A percentile compares a stretch with the other conserved stretches of the same genome.
Evolutionary conservation across 2,888 invertebrate genomes (phyloP).

Genomic region (Andrena dorsata): DNA sequence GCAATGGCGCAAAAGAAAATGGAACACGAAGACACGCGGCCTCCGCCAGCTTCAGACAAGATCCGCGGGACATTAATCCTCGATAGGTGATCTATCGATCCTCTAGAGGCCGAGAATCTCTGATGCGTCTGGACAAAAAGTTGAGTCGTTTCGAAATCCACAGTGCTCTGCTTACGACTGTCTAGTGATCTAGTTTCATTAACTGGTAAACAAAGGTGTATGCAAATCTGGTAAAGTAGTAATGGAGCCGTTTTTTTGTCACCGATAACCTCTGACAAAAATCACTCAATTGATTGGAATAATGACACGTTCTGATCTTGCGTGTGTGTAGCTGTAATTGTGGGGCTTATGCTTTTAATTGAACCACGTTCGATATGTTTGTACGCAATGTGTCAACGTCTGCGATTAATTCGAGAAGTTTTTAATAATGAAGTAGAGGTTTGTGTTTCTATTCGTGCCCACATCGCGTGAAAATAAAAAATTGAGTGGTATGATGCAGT

Average conservation of each 20-base stretch:
- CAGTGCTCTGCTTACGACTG: no score
- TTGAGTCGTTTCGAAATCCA: background rate
- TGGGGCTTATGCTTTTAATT: background rate
- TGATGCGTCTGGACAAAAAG: slow-evolving; percentile 1
- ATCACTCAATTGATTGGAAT: background rate
- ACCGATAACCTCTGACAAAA: background rate
- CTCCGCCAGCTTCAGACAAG: background rate
- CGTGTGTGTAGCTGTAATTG: background rate
- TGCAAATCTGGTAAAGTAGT: background rate
- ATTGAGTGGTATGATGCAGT: background rate
- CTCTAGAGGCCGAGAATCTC: background rate
- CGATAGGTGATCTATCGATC: slow-evolving; percentile 1
- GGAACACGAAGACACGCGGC: slow-evolving; percentile 35
- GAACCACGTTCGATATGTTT: background rate
- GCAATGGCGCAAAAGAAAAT: slow-evolving; percentile 7
- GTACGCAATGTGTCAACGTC: background rate
- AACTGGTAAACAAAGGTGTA: background rate
- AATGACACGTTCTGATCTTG: background rate
- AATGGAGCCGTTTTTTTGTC: background rate
- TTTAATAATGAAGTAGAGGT: no score
- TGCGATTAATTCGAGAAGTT: background rate
- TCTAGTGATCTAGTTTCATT: background rate
- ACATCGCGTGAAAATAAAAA: no score
- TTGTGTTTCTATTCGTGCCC: no score
- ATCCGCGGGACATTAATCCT: slow-evolving; percentile 3